Conservation (phyloP, 35 echinoderm and acorn worm genomes). For the Heliocidaris erythrogramma region DNA sequence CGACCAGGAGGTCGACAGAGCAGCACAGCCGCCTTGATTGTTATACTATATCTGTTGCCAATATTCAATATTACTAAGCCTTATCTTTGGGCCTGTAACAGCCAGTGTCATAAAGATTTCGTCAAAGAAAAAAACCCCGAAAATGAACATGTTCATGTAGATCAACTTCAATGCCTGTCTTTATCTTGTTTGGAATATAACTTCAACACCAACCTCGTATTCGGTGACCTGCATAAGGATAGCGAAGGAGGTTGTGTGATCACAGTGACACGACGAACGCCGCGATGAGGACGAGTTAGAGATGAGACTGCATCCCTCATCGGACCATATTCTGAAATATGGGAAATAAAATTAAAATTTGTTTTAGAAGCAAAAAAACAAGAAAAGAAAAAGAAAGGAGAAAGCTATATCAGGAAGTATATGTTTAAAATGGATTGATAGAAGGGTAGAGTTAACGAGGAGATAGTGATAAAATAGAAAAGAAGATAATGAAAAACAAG, state of each 20-base stretch:
- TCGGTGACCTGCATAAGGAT: constrained; percentile 58
- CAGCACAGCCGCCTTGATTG: too few species aligned
- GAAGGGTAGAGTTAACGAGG: neutral
- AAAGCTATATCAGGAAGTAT: neutral
- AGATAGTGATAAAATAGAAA: neutral
- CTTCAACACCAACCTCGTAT: constrained; percentile 29
- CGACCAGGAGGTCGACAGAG: too few species aligned
- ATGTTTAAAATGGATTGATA: neutral
- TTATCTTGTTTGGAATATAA: too few species aligned
- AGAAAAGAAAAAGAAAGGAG: neutral
- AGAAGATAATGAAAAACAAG: neutral
- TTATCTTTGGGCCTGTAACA: too few species aligned
- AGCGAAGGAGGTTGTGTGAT: constrained; percentile 60
- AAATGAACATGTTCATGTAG: too few species aligned
- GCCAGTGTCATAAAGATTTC: too few species aligned
- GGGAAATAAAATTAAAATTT: neutral
- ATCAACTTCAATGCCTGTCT: too few species aligned
- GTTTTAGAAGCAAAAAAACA: neutral
- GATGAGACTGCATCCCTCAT: neutral
- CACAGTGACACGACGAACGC: constrained; percentile 9
- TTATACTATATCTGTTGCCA: too few species aligned
- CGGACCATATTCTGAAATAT: constrained; percentile 9
- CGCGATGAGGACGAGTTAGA: neutral
- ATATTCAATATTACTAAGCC: too few species aligned
- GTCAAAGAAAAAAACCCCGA: too few species aligned